A percentile compares a stretch with the other conserved stretches of the same genome.
These are phyloP conservation scores for Sula dactylatra DNA, from an alignment of 2,113 vertebrate species.

Conservation along the genomic window DNA sequence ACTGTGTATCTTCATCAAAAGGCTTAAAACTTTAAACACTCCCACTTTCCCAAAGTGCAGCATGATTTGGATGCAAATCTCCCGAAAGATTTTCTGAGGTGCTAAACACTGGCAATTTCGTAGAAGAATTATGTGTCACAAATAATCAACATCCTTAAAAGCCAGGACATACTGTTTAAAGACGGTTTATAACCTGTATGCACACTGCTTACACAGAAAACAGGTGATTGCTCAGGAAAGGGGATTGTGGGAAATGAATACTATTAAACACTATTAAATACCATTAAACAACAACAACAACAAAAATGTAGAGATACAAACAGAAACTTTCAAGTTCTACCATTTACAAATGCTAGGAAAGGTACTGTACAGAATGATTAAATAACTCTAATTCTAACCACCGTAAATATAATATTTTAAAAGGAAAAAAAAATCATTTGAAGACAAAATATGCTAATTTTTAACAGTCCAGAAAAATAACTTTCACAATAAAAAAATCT, in stretches of 20 bases:
- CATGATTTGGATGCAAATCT: background rate
- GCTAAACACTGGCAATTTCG: background rate
- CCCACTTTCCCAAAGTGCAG: background rate
- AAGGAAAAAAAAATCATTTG: background rate
- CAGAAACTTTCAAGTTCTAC: background rate
- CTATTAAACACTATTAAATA: background rate
- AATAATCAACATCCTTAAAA: background rate
- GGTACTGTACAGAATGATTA: background rate
- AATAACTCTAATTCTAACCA: background rate
- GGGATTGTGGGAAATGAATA: background rate
- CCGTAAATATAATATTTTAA: background rate
- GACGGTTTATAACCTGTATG: background rate
- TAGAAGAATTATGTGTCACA: background rate
- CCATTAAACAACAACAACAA: background rate
- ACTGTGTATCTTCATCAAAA: background rate
- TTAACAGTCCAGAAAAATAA: background rate
- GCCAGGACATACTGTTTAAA: background rate
- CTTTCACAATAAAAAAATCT: background rate
- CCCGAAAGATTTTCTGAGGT: background rate
- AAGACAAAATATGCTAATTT: background rate
- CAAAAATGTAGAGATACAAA: background rate
- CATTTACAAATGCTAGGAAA: background rate
- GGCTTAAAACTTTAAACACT: background rate
- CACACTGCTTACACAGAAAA: background rate
- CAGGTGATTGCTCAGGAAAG: background rate